These are phyloP conservation scores for Eucriotettix oculatus DNA, from an alignment of 2,888 invertebrate species.

Conservation along the genomic window DNA sequence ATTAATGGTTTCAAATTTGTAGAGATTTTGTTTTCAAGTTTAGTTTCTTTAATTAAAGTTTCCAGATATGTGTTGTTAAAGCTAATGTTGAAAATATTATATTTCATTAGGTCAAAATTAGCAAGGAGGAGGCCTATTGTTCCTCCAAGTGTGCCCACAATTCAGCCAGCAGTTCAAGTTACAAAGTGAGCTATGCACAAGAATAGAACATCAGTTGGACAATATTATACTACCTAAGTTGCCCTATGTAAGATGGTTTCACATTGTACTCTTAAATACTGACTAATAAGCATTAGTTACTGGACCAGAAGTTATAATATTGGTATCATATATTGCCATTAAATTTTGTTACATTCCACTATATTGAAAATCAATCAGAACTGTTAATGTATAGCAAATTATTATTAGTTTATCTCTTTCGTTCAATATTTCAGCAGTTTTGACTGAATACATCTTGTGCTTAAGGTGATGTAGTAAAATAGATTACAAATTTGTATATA, in stretches of 20 bases:
- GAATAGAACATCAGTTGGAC: neutral
- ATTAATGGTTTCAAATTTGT: neutral
- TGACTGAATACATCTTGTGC: neutral
- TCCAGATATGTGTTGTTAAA: neutral
- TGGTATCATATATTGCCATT: no score
- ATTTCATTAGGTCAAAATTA: conserved; percentile 22
- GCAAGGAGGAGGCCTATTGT: conserved; percentile 23
- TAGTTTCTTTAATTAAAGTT: neutral
- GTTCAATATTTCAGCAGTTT: neutral
- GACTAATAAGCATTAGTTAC: no score
- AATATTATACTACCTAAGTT: neutral
- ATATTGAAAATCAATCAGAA: neutral
- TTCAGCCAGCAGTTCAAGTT: conserved; percentile 2
- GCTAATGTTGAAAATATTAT: neutral
- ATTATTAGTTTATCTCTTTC: no score
- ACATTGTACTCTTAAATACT: no score
- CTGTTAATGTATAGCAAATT: neutral
- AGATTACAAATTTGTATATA: no score
- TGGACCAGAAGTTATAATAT: no score
- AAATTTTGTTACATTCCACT: neutral
- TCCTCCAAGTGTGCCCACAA: conserved; percentile 5
- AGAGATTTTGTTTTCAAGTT: neutral
- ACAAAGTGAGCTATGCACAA: conserved; percentile 3
- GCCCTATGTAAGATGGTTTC: no score
- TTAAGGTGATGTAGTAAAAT: neutral